phyloP scores from a whole-genome alignment of 2,888 invertebrate genomes.

The Malthinus flaveolus region DNA sequence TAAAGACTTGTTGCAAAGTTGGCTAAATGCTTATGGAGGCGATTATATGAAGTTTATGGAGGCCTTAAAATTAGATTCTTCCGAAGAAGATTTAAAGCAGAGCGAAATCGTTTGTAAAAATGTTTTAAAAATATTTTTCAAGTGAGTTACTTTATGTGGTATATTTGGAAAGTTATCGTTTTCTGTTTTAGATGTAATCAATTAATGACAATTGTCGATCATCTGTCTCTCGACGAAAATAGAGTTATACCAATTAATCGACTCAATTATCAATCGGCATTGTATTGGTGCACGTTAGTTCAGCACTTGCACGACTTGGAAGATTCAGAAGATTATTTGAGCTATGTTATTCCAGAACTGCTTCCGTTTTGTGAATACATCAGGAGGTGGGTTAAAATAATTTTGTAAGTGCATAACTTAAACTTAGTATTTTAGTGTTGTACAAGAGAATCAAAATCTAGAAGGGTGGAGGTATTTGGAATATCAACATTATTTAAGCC shows the following conservation, averaged over 20 bases:
- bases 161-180: background rate
- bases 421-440: background rate
- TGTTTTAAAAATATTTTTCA: conserved; percentile 22
- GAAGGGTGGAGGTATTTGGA: conserved; percentile 50
- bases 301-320: conserved; percentile 52
- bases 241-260: conserved; percentile 58
- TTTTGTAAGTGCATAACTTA: background rate
- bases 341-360: conserved; percentile 72
- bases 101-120: conserved; percentile 20
- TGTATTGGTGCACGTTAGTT: conserved; percentile 67
- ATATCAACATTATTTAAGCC: conserved; percentile 64
- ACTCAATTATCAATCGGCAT: conserved; percentile 59
- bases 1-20: conserved; percentile 66
- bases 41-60: conserved; percentile 16
- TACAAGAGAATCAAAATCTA: conserved; percentile 6
- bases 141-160: conserved; percentile 49
- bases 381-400: conserved; percentile 58
- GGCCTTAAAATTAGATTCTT: conserved; percentile 25
- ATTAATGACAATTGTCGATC: conserved; percentile 52
- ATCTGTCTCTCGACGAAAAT: conserved; percentile 54
- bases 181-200: conserved; percentile 34
- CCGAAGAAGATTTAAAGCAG: conserved; percentile 20
- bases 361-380: conserved; percentile 74
- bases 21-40: conserved; percentile 64
- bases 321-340: conserved; percentile 52